Evolutionary conservation across 2,888 invertebrate species (phyloP), one percentile per base, ranked within the genome.

Genomic region (Clunio marinus): DNA sequence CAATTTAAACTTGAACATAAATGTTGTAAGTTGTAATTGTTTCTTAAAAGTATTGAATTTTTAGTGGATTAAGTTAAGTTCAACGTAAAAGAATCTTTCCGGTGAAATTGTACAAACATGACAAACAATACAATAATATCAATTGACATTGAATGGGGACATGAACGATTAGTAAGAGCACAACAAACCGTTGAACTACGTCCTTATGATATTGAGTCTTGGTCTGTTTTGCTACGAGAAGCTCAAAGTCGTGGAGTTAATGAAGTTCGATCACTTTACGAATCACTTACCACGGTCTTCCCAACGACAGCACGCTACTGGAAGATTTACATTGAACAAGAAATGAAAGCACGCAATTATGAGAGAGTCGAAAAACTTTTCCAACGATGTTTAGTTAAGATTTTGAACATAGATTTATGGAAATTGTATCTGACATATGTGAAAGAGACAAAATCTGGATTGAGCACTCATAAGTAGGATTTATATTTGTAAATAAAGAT

Each of bases 351-450:
- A 73, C 86, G 96, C 79, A 95, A 96, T 82, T 98, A 92, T 83
- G 99, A 99, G 80, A 91, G 91, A 78, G 99, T 99, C 51, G 99
- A 99, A 86, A 96, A 97, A 91, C 84, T 99, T 73, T 99, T 99
- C 83, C 95, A 96, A 83, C 84, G 97, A 73, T 98, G 97, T 80
- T 85, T 99, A 69, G 95, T 97, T 82, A 96, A 96, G 85, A 97
- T 99, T 72, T 85, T 99, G 70, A 97, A 98, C 81, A 98, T 99
- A 72, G 99, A 99, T 78, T 82, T 99, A 71, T 99, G 99, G 99
- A 91, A 97, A 77, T 84, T 96, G 68, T 99, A 99, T 80, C 85
- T 99, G 70, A 90, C 90, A 73, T 99, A 99, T 80, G 96, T 99
- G 35, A 95, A 96, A 81, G 98, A 99, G 77, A 99, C 98, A 1